These are phyloP conservation scores for Solenodon paradoxus DNA, from an alignment of 2,113 vertebrate genomes.

Conservation along the genomic window DNA sequence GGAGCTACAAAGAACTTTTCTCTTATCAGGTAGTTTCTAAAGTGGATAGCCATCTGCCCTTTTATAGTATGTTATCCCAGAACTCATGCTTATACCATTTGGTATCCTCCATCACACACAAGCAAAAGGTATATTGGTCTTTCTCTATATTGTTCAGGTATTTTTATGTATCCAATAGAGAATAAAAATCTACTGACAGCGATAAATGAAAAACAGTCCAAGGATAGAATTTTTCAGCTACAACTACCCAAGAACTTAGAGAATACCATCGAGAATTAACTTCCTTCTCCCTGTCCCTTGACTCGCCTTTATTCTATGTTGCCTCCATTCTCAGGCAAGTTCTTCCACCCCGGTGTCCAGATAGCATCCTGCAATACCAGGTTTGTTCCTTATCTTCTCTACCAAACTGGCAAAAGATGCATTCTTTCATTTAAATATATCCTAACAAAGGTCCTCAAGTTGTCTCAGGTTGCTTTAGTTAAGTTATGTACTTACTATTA, in stretches of 20 bases:
- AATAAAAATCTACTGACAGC: not conserved
- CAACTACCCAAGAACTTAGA: not conserved
- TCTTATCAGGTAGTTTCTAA: not conserved
- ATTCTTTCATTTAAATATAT: not conserved
- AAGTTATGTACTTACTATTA: not conserved
- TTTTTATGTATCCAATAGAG: not conserved
- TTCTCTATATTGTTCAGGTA: not conserved
- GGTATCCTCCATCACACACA: not conserved
- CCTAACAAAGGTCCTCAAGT: not conserved
- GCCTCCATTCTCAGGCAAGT: not conserved
- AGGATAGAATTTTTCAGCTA: not conserved
- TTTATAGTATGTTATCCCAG: not conserved
- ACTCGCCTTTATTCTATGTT: not conserved
- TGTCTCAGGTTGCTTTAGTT: not conserved
- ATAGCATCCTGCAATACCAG: not conserved
- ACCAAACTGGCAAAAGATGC: not conserved
- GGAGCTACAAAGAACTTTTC: not conserved
- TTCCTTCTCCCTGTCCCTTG: not conserved
- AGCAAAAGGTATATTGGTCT: not conserved
- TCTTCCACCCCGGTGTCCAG: too few relatives aligned
- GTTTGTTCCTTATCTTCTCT: not conserved
- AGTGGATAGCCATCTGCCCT: not conserved
- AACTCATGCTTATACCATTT: not conserved
- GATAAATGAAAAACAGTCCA: not conserved
- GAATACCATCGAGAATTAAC: not conserved